phyloP scores from a whole-genome alignment of 1,140 invertebrate genomes.

The Leucophenga varia region DNA sequence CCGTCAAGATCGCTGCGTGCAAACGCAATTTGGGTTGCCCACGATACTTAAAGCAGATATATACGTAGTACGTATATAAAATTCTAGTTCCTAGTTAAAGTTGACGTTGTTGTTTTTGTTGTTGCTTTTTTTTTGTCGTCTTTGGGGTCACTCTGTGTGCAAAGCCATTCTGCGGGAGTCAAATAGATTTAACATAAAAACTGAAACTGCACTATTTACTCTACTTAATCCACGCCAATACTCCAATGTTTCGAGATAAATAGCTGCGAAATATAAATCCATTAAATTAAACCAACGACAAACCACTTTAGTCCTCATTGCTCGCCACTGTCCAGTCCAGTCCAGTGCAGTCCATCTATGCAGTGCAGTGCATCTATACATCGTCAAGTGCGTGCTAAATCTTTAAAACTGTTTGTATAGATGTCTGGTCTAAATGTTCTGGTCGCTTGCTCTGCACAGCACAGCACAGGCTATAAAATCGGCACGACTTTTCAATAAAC shows the following conservation, averaged over 20 bases:
- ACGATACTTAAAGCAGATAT: no score
- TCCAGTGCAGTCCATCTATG: no score
- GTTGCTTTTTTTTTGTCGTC: constrained; percentile 16
- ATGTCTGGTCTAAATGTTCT: no score
- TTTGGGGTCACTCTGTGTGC: no score
- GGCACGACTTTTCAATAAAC: constrained; percentile 56
- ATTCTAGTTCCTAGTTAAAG: constrained; percentile 7
- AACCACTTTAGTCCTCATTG: background rate
- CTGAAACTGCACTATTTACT: constrained; percentile 40
- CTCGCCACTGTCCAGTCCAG: no score
- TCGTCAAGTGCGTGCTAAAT: no score
- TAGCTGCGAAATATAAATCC: constrained; percentile 52
- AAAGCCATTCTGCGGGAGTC: constrained; percentile 25
- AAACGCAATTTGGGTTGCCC: no score
- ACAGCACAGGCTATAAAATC: constrained; percentile 55
- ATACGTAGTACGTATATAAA: no score
- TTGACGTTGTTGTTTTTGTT: constrained; percentile 9
- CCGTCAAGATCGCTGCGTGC: no score
- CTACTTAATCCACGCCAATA: constrained; percentile 55
- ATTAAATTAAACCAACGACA: constrained; percentile 27
- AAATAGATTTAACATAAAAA: constrained; percentile 26
- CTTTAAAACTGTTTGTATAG: no score
- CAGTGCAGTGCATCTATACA: no score
- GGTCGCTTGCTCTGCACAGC: no score
- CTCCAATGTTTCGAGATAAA: constrained; percentile 52